These are phyloP conservation scores for Dolichomitus sp. DNA, from an alignment of 2,888 invertebrate genomes.

Conservation along the genomic window DNA sequence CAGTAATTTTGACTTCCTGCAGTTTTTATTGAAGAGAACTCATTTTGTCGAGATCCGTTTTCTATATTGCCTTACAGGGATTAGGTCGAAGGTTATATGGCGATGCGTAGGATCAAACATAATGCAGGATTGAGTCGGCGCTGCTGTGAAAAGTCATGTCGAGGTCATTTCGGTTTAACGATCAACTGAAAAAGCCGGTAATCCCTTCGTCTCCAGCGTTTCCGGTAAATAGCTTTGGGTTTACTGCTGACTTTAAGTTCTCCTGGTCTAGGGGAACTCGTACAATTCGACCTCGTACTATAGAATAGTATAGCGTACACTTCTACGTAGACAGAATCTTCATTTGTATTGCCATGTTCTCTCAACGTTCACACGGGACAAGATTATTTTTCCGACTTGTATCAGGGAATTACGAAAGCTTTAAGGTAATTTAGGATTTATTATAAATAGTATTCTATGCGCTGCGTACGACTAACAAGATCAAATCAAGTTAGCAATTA, in stretches of 20 bases:
- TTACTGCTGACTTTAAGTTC: conserved; percentile 32
- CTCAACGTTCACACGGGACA: not conserved
- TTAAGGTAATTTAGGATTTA: conserved; percentile 10
- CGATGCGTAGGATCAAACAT: not conserved
- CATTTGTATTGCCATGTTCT: not conserved
- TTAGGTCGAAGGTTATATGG: not conserved
- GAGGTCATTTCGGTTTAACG: conserved; percentile 28
- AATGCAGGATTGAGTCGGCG: not conserved
- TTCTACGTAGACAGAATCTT: not conserved
- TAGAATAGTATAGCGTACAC: conserved; percentile 4
- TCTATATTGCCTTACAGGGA: not conserved
- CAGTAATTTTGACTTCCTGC: not conserved
- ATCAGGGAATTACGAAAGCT: conserved; percentile 10
- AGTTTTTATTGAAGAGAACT: not conserved
- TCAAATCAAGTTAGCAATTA: too few relatives aligned
- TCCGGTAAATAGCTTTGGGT: conserved; percentile 35
- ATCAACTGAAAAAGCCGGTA: conserved; percentile 24
- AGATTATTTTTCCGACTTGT: conserved; percentile 17
- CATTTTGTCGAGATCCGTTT: not conserved
- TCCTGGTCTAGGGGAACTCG: not conserved
- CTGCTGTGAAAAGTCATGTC: conserved; percentile 1
- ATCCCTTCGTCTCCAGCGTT: conserved; percentile 2
- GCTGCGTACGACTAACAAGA: conserved; percentile 27
- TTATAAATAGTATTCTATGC: conserved; percentile 23
- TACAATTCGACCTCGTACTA: not conserved